These are phyloP conservation scores for Imbricaverruca yamaguchii DNA, from an alignment of 2,888 invertebrate genomes.

Conservation along the genomic window DNA sequence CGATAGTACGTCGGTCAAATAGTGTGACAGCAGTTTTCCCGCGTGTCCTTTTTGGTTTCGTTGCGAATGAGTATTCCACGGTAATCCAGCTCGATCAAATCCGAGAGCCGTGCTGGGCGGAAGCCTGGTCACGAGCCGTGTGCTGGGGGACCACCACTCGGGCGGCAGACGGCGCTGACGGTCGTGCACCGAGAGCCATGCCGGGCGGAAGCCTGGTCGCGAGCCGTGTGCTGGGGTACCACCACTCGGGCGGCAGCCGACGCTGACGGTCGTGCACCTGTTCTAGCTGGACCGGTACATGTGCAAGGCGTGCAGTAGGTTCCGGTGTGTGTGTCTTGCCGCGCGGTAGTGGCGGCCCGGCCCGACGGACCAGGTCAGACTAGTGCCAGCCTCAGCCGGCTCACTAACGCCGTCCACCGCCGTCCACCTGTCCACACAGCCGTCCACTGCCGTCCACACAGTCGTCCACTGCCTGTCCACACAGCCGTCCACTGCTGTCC, in stretches of 20 bases:
- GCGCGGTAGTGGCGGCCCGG: neutral
- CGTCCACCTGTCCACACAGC: neutral
- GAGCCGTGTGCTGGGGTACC: neutral
- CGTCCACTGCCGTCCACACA: too few species aligned
- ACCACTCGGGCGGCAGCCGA: neutral
- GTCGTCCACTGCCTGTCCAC: too few species aligned
- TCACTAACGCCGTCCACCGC: neutral
- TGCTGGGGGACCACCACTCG: neutral
- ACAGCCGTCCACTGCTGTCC: too few species aligned
- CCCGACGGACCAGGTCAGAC: neutral
- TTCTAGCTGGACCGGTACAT: conserved; percentile 10
- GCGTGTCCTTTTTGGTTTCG: too few species aligned
- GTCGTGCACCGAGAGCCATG: too few species aligned
- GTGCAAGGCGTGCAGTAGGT: conserved; percentile 11
- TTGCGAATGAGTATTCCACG: too few species aligned
- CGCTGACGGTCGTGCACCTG: neutral
- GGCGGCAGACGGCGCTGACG: neutral
- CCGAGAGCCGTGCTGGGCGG: too few species aligned
- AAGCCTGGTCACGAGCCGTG: too few species aligned
- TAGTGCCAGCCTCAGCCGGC: neutral
- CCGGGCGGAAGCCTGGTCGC: too few species aligned
- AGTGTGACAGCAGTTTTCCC: too few species aligned
- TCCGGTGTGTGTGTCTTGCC: neutral
- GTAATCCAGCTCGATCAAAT: too few species aligned
- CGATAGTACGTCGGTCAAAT: too few species aligned